Percentiles rank a stretch among this genome's conserved stretches.
Evolutionary conservation across 1,140 invertebrate species (phyloP).

Genomic region (Sipha flava): DNA sequence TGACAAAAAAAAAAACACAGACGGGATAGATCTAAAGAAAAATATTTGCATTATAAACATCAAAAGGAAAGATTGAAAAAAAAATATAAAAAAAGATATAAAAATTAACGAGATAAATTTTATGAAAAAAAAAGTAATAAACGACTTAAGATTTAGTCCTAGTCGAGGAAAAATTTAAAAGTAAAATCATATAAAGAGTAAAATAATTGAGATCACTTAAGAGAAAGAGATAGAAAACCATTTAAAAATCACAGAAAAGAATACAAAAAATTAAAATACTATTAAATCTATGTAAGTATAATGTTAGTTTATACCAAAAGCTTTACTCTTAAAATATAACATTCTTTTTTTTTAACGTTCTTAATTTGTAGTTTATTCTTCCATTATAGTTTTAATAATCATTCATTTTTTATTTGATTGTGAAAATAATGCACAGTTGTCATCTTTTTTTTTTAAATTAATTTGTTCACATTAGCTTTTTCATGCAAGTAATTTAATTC

Average conservation of each 20-base stretch:
- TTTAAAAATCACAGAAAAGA: neutral
- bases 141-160: neutral
- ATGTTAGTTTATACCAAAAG: neutral
- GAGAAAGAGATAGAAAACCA: neutral
- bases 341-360: neutral
- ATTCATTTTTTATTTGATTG: neutral
- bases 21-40: neutral
- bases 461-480: conserved; percentile 14
- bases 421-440: neutral
- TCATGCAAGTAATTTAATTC: conserved; percentile 31
- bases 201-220: neutral
- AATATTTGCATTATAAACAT: neutral
- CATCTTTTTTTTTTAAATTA: conserved; percentile 22
- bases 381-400: neutral
- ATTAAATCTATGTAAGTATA: neutral
- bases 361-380: conserved; percentile 14
- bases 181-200: neutral
- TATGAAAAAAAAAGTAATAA: neutral
- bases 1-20: neutral
- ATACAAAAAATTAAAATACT: neutral
- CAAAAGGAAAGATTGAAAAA: neutral
- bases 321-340: neutral
- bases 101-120: neutral
- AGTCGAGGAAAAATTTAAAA: neutral
- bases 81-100: neutral